Evolutionary conservation across 2,888 invertebrate genomes (phyloP), one percentile per base, ranked within the genome.

Genomic region (Ryuthela nishihirai): DNA sequence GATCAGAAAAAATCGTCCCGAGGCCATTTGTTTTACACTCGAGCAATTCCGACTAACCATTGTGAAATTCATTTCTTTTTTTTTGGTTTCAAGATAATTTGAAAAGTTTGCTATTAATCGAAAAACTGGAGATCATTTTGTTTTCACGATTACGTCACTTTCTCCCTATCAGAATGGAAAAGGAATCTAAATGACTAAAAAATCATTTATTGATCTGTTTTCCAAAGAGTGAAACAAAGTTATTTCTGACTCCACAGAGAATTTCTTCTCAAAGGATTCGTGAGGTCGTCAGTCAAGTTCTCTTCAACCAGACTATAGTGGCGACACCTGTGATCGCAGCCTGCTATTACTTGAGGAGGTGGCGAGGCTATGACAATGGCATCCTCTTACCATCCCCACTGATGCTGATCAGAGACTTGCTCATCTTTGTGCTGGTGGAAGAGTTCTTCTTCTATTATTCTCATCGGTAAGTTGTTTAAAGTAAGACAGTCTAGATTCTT

Each of bases 361-460:
- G 82, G 76, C 78, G 87, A 24, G 87, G 87, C 6, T 80, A 45
- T n/a, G 38, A 54, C 23, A 15, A 24, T 9, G 25, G 42, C 1
- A 20, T 23, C 4, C 24, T 12, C 7, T 73, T 88, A 55, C 88
- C 88, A 0, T 84, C 85, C 20, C 85, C 87, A 70, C 85, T 85
- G 66, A 83, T 84, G 83, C 84, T 83, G 3, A 76, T 87, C 36
- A 80, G 84, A 44, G 85, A 88, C 72, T 74, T 89, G 48, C 82
- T 83, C 1, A 77, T 87, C 40, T 85, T 83, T 71, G 82, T 86
- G 65, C 72, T 88, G 18, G 80, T 84, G 67, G 87, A 88, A 72
- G 90, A 90, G 74, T 78, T 87, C 65, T 83, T 83, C 49, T 89
- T 90, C 74, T 90, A 90, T 73, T 90, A 90, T 71, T 84, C 85